Conservation (phyloP, 2,888 invertebrate species). For the Microdon myrmicae region DNA sequence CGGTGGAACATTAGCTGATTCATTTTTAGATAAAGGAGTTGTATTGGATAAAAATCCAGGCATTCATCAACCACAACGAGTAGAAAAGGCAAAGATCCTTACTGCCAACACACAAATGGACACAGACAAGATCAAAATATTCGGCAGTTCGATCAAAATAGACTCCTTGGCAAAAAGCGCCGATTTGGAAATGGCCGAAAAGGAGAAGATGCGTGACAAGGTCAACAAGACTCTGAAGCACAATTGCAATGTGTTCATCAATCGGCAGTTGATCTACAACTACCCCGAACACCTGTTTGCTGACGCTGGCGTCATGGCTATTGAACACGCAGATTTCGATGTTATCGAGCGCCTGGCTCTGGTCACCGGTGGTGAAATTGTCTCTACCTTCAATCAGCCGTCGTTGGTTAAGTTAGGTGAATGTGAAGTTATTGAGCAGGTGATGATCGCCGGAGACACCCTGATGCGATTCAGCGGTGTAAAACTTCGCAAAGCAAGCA, state of each 20-base stretch:
- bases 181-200: constrained; percentile 96
- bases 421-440: constrained; percentile 94
- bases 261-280: constrained; percentile 98
- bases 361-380: constrained; percentile 98
- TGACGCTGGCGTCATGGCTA: constrained; percentile 98
- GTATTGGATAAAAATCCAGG: constrained; percentile 96
- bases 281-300: constrained; percentile 99
- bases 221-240: constrained; percentile 95
- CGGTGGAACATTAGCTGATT: constrained; percentile 92
- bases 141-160: constrained; percentile 93
- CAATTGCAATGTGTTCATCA: constrained; percentile 97
- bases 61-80: constrained; percentile 91
- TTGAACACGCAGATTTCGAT: constrained; percentile 99
- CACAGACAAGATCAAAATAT: constrained; percentile 99
- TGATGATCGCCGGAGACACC: constrained; percentile 96
- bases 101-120: constrained; percentile 99
- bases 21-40: constrained; percentile 95
- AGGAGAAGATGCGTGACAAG: constrained; percentile 99
- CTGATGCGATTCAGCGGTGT: constrained; percentile 95
- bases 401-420: constrained; percentile 90
- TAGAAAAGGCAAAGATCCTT: constrained; percentile 95
- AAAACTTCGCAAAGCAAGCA: constrained; percentile 95
- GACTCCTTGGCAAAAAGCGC: constrained; percentile 96
- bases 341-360: constrained; percentile 97
- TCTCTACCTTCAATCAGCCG: constrained; percentile 97